Percentiles rank a stretch among this genome's conserved stretches.
phyloP scores from a whole-genome alignment of 35 echinoderm and acorn worm genomes.

The Holothuria glaberrima region DNA sequence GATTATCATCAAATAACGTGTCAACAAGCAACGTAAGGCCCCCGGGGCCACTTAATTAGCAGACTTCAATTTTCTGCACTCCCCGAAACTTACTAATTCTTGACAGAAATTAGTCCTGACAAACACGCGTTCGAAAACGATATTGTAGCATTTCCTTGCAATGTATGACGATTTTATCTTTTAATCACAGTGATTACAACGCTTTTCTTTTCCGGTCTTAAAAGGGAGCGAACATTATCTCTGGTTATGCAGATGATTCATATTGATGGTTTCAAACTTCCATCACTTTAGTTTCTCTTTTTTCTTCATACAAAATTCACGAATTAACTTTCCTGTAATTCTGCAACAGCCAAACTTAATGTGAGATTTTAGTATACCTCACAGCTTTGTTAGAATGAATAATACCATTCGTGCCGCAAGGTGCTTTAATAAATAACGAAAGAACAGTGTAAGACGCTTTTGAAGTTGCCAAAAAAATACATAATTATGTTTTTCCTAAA shows the following conservation, averaged over 20 bases:
- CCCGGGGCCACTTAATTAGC: not conserved
- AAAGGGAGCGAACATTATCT: conserved; percentile 18
- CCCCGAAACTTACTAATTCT: not conserved
- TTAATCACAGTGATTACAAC: conserved; percentile 46
- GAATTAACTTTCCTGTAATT: no score
- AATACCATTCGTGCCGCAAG: no score
- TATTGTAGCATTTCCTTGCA: no score
- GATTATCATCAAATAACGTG: no score
- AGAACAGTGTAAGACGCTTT: no score
- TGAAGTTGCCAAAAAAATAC: no score
- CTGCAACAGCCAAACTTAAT: no score
- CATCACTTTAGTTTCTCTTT: not conserved
- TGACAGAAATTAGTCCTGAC: conserved; percentile 28
- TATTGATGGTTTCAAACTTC: not conserved
- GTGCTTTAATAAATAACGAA: no score
- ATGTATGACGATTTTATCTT: conserved; percentile 5
- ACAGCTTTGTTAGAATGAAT: no score
- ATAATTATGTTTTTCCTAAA: no score
- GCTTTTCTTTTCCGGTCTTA: conserved; percentile 40
- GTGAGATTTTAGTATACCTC: no score
- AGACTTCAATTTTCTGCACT: not conserved
- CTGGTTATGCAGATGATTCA: not conserved
- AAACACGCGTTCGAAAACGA: not conserved
- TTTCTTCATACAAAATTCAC: not conserved
- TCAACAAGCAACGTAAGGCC: not conserved